A percentile compares a stretch with the other conserved stretches of the same genome.
Conservation (phyloP, 2,888 invertebrate genomes). For the Drosophila helvetica region DNA sequence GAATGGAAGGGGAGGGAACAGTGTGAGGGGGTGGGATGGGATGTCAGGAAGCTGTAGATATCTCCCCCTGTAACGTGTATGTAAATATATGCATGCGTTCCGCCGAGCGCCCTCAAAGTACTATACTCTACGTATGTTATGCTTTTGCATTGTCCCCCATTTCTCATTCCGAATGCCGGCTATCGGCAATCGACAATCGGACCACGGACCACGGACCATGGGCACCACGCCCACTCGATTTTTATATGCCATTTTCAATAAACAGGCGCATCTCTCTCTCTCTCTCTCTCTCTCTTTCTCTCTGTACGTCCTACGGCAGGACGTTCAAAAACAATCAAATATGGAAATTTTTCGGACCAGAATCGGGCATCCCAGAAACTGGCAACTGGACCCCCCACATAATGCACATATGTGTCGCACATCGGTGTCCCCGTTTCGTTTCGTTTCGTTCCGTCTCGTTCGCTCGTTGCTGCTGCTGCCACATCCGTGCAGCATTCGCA, state of each 20-base stretch:
- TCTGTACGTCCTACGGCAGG: constrained; percentile 38
- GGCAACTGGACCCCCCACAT: constrained; percentile 38
- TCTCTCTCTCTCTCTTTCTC: background rate
- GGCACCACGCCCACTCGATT: constrained; percentile 44
- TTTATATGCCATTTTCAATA: constrained; percentile 69
- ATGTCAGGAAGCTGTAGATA: constrained; percentile 12
- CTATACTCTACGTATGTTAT: constrained; percentile 24
- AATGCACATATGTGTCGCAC: constrained; percentile 59
- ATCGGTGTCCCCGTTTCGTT: constrained; percentile 36
- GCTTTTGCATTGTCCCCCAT: constrained; percentile 1
- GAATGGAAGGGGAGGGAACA: background rate
- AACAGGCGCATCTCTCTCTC: constrained; percentile 48
- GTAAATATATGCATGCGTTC: constrained; percentile 34
- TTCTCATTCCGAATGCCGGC: constrained; percentile 16
- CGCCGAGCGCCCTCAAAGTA: constrained; percentile 11
- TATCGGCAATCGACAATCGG: constrained; percentile 27
- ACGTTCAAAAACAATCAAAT: constrained; percentile 73
- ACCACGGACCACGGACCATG: constrained; percentile 12
- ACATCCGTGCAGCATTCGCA: constrained; percentile 31
- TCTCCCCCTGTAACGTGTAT: background rate
- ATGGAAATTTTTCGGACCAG: constrained; percentile 65
- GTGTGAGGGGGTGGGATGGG: too few relatives aligned
- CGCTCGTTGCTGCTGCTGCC: constrained; percentile 33
- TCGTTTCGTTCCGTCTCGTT: too few relatives aligned
- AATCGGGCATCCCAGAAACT: constrained; percentile 30